Percentiles rank a stretch among this genome's conserved stretches.
These are phyloP conservation scores for Blastobasis lacticolella DNA, from an alignment of 2,888 invertebrate species.

Conservation along the genomic window DNA sequence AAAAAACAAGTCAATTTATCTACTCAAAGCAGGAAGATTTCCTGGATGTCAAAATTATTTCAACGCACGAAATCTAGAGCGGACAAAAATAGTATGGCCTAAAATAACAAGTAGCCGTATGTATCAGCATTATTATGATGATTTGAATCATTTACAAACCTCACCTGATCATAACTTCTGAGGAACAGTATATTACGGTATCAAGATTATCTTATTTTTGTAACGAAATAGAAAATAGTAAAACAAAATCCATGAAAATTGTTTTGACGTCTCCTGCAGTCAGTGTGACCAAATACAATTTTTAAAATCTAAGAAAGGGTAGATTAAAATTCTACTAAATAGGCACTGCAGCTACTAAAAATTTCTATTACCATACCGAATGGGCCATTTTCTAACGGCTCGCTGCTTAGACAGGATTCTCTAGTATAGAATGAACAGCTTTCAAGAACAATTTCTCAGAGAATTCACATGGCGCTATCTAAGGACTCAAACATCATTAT, in stretches of 20 bases:
- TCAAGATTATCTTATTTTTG: slow-evolving; percentile 13
- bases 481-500: too few relatives aligned
- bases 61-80: slow-evolving; percentile 67
- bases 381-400: too few relatives aligned
- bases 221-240: slow-evolving; percentile 31
- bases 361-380: too few relatives aligned
- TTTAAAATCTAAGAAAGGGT: too few relatives aligned
- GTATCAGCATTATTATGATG: slow-evolving; percentile 6
- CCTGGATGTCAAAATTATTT: slow-evolving; percentile 66
- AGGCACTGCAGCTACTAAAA: too few relatives aligned
- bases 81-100: slow-evolving; percentile 71
- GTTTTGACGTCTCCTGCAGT: slow-evolving; percentile 54
- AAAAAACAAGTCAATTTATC: slow-evolving; percentile 9
- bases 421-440: too few relatives aligned
- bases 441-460: too few relatives aligned
- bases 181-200: slow-evolving; percentile 8
- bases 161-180: slow-evolving; percentile 10
- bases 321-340: too few relatives aligned
- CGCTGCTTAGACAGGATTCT: too few relatives aligned
- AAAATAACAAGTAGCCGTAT: slow-evolving; percentile 50
- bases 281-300: too few relatives aligned
- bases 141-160: slow-evolving; percentile 8
- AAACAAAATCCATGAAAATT: slow-evolving; percentile 49
- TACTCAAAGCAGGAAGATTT: slow-evolving; percentile 61
- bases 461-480: too few relatives aligned